Conservation (phyloP, 2,113 vertebrate species). For the Micromys minutus region DNA sequence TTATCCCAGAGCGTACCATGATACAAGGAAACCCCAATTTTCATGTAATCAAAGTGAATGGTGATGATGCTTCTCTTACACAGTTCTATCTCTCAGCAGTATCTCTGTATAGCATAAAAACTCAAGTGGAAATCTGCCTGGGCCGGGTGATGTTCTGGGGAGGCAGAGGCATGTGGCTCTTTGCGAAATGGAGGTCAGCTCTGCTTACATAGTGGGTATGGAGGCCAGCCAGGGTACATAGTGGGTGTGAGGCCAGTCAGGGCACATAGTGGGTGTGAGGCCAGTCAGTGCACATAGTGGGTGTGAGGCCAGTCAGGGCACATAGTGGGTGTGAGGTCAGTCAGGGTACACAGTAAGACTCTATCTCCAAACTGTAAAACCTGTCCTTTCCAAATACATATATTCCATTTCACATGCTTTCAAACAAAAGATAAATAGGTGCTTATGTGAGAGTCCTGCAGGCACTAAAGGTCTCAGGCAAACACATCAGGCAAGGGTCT, state of each 20-base stretch:
- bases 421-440: neutral
- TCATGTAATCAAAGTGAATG: neutral
- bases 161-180: neutral
- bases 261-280: neutral
- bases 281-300: neutral
- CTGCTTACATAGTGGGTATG: neutral
- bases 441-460: neutral
- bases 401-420: neutral
- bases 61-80: rapidly evolving
- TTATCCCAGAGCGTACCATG: conserved; percentile 7
- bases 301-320: neutral
- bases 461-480: neutral
- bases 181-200: neutral
- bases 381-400: neutral
- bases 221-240: neutral
- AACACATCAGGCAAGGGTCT: neutral
- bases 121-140: neutral
- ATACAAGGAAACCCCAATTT: conserved; percentile 20
- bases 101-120: neutral
- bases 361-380: neutral
- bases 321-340: neutral
- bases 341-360: neutral
- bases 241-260: neutral
- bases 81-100: neutral
- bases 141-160: neutral